Percentiles rank a stretch among this genome's conserved stretches.
Evolutionary conservation across 2,888 invertebrate species (phyloP).

Genomic region (Lycocerus yunnanus): DNA sequence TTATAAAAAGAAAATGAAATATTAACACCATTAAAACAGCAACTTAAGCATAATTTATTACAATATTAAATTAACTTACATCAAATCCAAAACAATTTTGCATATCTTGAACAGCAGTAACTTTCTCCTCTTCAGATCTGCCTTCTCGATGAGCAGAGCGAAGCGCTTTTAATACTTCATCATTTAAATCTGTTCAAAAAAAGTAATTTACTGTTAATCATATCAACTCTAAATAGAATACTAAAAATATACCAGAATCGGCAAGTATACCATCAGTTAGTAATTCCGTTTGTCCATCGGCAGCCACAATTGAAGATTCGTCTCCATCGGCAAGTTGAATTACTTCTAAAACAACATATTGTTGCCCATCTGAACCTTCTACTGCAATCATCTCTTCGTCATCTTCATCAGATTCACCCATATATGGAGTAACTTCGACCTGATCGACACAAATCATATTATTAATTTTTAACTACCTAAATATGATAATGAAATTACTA

Average conservation of each 20-base stretch:
- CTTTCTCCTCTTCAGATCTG: slow-evolving; percentile 48
- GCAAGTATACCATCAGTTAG: slow-evolving; percentile 55
- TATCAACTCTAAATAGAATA: slow-evolving; percentile 15
- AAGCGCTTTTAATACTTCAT: slow-evolving; percentile 55
- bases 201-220: background rate
- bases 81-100: slow-evolving; percentile 85
- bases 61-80: slow-evolving; percentile 55
- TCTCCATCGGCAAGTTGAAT: slow-evolving; percentile 76
- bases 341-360: slow-evolving; percentile 89
- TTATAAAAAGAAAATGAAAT: slow-evolving; percentile 35
- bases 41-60: background rate
- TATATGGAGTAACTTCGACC: slow-evolving; percentile 57
- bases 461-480: background rate
- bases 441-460: slow-evolving; percentile 28
- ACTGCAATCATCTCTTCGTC: slow-evolving; percentile 68
- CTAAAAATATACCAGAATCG: slow-evolving; percentile 43
- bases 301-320: slow-evolving; percentile 65
- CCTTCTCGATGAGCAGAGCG: slow-evolving; percentile 50
- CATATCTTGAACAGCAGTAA: slow-evolving; percentile 68
- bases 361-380: slow-evolving; percentile 76
- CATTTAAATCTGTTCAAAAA: slow-evolving; percentile 51
- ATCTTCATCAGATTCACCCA: slow-evolving; percentile 55
- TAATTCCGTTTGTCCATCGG: slow-evolving; percentile 56
- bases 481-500: background rate
- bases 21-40: background rate